These are phyloP conservation scores for Andrena minutula DNA, from an alignment of 2,888 invertebrate species.

Conservation along the genomic window DNA sequence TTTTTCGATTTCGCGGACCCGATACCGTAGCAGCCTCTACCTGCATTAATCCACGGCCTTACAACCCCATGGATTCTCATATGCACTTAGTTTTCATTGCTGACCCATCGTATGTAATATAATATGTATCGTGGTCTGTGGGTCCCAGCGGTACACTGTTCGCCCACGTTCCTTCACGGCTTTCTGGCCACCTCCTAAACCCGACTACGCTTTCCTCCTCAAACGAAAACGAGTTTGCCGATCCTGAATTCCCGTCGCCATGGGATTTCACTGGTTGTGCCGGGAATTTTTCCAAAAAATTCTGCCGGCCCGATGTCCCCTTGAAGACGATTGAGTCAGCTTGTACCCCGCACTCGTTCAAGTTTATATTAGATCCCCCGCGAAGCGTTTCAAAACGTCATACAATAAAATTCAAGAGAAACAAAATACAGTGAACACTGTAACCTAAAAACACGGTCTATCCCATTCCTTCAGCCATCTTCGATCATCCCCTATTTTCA, in stretches of 20 bases:
- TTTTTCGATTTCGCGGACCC: constrained; percentile 65
- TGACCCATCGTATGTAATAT: constrained; percentile 82
- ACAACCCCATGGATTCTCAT: constrained; percentile 83
- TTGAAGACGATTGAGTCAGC: not conserved
- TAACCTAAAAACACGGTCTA: not conserved
- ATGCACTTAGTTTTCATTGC: constrained; percentile 85
- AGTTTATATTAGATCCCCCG: not conserved
- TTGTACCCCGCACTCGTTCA: not conserved
- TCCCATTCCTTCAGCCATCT: not conserved
- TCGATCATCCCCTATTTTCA: not conserved
- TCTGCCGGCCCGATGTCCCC: not conserved
- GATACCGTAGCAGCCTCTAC: constrained; percentile 45
- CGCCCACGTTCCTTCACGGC: constrained; percentile 74
- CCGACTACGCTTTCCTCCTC: constrained; percentile 56
- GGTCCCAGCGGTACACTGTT: constrained; percentile 81
- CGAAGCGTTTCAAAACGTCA: not conserved
- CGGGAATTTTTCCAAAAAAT: constrained; percentile 24
- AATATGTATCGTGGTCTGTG: constrained; percentile 83
- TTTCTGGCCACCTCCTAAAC: constrained; percentile 62
- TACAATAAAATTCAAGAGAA: not conserved
- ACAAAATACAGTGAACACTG: not conserved
- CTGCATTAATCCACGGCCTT: constrained; percentile 45
- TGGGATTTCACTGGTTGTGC: constrained; percentile 36
- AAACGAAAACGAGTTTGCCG: constrained; percentile 63
- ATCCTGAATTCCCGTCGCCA: constrained; percentile 52